Base-by-base conservation (phyloP, 1,140 invertebrate species). In the Brachionus asplanchnoidis region DNA sequence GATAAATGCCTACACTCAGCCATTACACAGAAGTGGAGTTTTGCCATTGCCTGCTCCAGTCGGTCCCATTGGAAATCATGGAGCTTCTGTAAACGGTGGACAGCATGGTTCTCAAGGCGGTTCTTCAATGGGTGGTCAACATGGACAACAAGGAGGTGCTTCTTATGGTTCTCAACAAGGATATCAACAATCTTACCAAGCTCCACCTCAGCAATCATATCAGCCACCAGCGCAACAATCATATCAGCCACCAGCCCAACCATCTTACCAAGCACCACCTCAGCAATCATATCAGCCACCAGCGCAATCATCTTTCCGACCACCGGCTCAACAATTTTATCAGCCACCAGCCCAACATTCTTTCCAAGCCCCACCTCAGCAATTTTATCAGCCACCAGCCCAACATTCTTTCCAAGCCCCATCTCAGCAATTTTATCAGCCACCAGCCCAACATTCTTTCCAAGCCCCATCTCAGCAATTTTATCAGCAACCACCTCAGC, bases 1-100 rank as follows among this genome's bases (percentile, higher is more conserved):
- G 79, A 65, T 82, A 20, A 82, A 82, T 26, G n/a, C 79, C 6
- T 82, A 46, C 36, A 82, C 79, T 36, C 79, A 82, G 46, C 79
- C 79, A 36, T 82, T 82, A 46, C 79, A 42, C 20, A 36, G 79
- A 82, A 82, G 53, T 17, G 79, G 79, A 28, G 28, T 82, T 9
- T 65, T 82, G 32, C 79, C 79, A 42, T 20, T 46, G 11, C 79
- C 79, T 12, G 17, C 28, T 14, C 79, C 79, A 50, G 4, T 50
- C 20, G 46, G 11, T 17, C 8, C 17, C 3, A 46, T 12, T 46
- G 26, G 26, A 36, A 26, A 70, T 70, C 53, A 60, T 20, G 53
- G 53, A 60, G 5, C n/a, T 56, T 7, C 14, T 60, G n/a, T 9
- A 60, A 20, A 23, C 20, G 53, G 53, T 60, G 53, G 53, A 8